Evolutionary conservation across 2,797 vertebrate species (phyloP).

Genomic region (Protosalanx chinensis): DNA sequence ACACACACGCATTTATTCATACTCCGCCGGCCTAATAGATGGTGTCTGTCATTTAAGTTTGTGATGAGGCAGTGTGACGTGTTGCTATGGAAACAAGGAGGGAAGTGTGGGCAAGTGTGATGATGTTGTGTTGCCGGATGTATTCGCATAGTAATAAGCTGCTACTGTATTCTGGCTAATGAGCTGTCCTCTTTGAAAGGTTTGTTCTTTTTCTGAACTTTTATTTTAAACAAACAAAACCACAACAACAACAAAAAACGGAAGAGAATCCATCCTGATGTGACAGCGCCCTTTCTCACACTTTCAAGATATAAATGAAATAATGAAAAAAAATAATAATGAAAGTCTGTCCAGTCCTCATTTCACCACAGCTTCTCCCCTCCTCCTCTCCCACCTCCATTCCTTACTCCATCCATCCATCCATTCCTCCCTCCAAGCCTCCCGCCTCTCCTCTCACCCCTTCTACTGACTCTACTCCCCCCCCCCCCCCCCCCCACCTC

Average conservation of each 20-base stretch:
- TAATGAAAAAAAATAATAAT: too few relatives aligned
- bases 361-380: slow-evolving; percentile 42
- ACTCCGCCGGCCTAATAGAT: slow-evolving; percentile 61
- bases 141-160: neutral
- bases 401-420: neutral
- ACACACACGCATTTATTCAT: slow-evolving; percentile 46
- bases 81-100: slow-evolving; percentile 69
- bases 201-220: too few relatives aligned
- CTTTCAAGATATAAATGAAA: too few relatives aligned
- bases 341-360: slow-evolving; percentile 46
- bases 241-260: too few relatives aligned
- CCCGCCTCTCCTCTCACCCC: slow-evolving; percentile 1
- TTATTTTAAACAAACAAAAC: too few relatives aligned
- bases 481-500: neutral
- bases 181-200: slow-evolving; percentile 23
- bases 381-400: too few relatives aligned
- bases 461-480: neutral
- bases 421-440: neutral
- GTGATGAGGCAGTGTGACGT: slow-evolving; percentile 63
- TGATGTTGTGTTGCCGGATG: slow-evolving; percentile 15
- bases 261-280: too few relatives aligned
- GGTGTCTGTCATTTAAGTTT: slow-evolving; percentile 68
- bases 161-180: slow-evolving; percentile 47
- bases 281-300: neutral
- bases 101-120: slow-evolving; percentile 45